Conservation (phyloP, 2,888 invertebrate genomes). For the Chaetoderma sp. region DNA sequence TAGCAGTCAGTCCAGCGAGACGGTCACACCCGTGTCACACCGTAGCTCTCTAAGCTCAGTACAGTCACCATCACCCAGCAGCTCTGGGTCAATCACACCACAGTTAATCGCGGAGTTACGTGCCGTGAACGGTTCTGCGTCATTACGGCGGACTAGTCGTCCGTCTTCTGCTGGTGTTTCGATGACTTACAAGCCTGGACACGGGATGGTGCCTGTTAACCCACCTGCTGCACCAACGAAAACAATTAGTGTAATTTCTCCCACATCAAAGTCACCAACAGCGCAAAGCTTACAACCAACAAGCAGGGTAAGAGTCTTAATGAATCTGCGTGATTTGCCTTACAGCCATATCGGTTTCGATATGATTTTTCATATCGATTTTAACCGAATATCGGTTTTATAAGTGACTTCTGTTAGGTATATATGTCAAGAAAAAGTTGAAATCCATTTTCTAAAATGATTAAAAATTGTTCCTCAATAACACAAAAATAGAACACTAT, state of each 20-base stretch:
- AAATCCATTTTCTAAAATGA: too few species aligned
- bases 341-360: too few species aligned
- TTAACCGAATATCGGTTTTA: too few species aligned
- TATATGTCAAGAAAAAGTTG: too few species aligned
- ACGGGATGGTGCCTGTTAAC: neutral
- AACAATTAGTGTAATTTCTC: neutral
- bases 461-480: too few species aligned
- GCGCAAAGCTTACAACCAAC: neutral
- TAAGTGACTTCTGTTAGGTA: too few species aligned
- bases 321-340: too few species aligned
- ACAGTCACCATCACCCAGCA: neutral
- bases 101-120: constrained; percentile 91
- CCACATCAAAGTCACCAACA: neutral
- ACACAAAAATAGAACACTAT: too few species aligned
- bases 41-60: too few species aligned
- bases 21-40: too few species aligned
- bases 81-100: neutral
- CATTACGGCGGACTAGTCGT: constrained; percentile 73
- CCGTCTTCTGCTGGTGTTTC: constrained; percentile 1
- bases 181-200: neutral
- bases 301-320: neutral
- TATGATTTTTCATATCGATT: too few species aligned
- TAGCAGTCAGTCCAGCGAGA: too few species aligned
- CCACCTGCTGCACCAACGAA: neutral
- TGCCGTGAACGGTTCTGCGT: constrained; percentile 90